These are phyloP conservation scores for Sphyrna mokarran DNA, from an alignment of 2,113 vertebrate species.

Conservation along the genomic window DNA sequence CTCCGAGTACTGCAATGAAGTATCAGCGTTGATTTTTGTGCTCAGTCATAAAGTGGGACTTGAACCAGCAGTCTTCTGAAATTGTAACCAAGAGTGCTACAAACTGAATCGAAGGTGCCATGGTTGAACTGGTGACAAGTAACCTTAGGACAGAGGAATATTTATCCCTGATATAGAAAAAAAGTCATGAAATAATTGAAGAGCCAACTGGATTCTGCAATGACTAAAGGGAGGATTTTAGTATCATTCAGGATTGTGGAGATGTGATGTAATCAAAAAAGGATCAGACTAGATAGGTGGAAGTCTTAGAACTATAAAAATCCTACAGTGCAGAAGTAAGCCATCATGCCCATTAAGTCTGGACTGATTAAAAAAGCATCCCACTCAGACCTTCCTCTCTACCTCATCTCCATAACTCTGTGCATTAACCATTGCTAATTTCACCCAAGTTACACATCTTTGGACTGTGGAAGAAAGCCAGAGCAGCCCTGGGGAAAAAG, in stretches of 20 bases:
- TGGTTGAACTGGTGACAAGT: not conserved
- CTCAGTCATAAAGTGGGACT: not conserved
- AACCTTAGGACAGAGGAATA: not conserved
- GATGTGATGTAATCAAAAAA: not conserved
- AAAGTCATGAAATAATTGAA: not conserved
- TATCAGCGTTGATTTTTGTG: not conserved
- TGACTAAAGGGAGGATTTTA: not conserved
- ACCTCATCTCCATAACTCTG: too few relatives aligned
- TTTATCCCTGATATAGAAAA: not conserved
- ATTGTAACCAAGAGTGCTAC: not conserved
- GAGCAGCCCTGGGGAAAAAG: too few relatives aligned
- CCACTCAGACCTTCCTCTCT: too few relatives aligned
- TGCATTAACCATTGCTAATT: too few relatives aligned
- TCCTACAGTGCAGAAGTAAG: too few relatives aligned
- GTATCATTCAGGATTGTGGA: not conserved
- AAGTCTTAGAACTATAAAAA: too few relatives aligned
- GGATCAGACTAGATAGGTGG: not conserved
- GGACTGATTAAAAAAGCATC: too few relatives aligned
- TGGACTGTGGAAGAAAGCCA: too few relatives aligned
- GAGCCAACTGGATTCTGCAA: not conserved
- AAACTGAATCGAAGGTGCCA: not conserved
- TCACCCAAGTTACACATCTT: too few relatives aligned
- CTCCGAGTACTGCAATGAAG: not conserved
- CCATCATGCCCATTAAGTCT: too few relatives aligned
- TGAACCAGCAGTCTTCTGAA: not conserved